phyloP scores from a whole-genome alignment of 2,797 vertebrate genomes.

The Natrix natrix region DNA sequence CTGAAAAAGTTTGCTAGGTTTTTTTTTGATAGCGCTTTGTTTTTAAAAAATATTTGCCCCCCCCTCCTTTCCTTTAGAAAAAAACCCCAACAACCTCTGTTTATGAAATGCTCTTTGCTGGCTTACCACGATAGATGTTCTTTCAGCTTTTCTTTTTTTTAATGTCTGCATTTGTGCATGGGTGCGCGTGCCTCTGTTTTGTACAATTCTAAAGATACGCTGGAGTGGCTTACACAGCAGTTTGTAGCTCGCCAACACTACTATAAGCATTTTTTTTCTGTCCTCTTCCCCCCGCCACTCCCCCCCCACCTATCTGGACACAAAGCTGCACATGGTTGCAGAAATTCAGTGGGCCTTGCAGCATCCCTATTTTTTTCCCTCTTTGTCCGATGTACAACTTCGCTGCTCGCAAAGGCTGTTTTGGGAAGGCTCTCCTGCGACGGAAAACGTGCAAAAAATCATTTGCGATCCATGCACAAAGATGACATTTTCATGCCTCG shows the following conservation, averaged over 20 bases:
- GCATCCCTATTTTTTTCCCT: neutral
- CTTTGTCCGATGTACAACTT: too few relatives aligned
- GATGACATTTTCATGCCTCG: neutral
- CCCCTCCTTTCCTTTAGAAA: neutral
- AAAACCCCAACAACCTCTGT: neutral
- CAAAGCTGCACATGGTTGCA: slow-evolving; percentile 9
- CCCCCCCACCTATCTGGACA: neutral
- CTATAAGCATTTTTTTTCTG: neutral
- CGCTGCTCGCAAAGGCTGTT: neutral
- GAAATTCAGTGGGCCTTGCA: slow-evolving; percentile 18
- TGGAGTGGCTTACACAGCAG: slow-evolving; percentile 20
- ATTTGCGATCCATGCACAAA: neutral
- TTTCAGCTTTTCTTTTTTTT: slow-evolving; percentile 18
- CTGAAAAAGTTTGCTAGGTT: neutral
- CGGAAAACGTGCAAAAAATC: neutral
- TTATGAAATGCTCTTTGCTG: slow-evolving; percentile 7
- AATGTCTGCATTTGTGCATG: neutral
- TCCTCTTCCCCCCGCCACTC: too few relatives aligned
- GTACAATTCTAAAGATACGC: slow-evolving; percentile 12
- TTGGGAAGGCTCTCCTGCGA: neutral
- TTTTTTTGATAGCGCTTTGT: neutral
- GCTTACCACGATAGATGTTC: neutral
- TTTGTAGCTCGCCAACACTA: slow-evolving; percentile 24
- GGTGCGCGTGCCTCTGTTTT: neutral
- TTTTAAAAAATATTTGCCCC: neutral